Base-by-base conservation (phyloP, 2,888 invertebrate species). In the Lithophane socia region DNA sequence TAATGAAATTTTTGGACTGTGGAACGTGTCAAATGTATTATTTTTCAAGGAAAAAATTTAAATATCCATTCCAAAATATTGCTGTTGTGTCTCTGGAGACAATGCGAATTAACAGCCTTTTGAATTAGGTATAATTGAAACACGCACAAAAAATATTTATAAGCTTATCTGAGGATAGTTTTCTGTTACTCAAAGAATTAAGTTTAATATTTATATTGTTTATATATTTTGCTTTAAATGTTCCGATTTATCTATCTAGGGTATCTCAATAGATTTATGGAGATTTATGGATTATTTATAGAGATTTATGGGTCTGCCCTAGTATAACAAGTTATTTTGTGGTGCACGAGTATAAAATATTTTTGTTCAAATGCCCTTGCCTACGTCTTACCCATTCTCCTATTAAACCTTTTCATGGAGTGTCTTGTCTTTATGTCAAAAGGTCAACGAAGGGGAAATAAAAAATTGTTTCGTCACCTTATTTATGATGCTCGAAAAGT, bases 381-480 rank as follows among this genome's bases (percentile, higher is more conserved):
- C 9, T 67, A 24, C 12, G n/a, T 21, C 1, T 7, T 58, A 58
- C 58, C 12, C 13, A 37, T 56, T 49, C 12, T 52, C 24, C 21
- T 65, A 24, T 68, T 4, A n/a, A 13, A 68, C 24, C 52, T 64
- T 83, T 78, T 21, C 16, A 67, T 21, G 9, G 18, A 47, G 29
- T 68, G 1, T 47, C 24, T 68, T 71, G 52, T 71, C 42, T 64
- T 79, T 83, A 44, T 44, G 24, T 74, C 16, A 9, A 71, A 71
- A 82, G 67, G 81, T 84, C 81, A 82, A 37, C 13, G 58, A 60
- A 64, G 42, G 52, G 2, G 21, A 58, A 78, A 73, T 52, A 73
- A 47, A 29, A 42, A n/a, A 79, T 13, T 29, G 12, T 24, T 2
- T 24, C 56, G n/a, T 64, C 29, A 21, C 21, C 47, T 42, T 42